Evolutionary conservation across 2,797 vertebrate species (phyloP).

Genomic region (Philypnodon macrostomus): DNA sequence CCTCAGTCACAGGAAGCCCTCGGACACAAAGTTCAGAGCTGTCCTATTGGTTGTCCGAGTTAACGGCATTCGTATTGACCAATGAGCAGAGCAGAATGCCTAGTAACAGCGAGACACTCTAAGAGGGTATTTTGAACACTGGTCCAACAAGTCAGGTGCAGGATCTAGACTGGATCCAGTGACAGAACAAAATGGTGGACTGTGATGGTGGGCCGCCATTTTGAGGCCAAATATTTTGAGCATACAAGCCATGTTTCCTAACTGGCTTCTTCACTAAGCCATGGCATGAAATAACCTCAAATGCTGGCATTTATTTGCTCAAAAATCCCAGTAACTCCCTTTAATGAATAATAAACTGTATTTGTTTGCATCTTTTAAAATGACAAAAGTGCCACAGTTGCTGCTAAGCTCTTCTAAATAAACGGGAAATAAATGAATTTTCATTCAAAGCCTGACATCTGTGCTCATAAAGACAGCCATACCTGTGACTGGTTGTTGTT

Average conservation of each 20-base stretch:
- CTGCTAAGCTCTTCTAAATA: slow-evolving; percentile 49
- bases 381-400: slow-evolving; percentile 48
- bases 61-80: slow-evolving; percentile 47
- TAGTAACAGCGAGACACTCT: slow-evolving; percentile 64
- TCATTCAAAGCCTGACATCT: slow-evolving; percentile 59
- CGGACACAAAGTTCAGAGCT: slow-evolving; percentile 42
- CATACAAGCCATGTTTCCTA: slow-evolving; percentile 46
- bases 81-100: slow-evolving; percentile 51
- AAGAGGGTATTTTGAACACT: slow-evolving; percentile 61
- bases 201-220: slow-evolving; percentile 65
- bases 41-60: slow-evolving; percentile 58
- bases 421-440: slow-evolving; percentile 52
- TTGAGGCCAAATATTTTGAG: slow-evolving; percentile 67
- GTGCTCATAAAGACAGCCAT: slow-evolving; percentile 50
- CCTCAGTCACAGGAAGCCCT: slow-evolving; percentile 57
- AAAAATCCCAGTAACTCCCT: slow-evolving; percentile 6
- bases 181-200: slow-evolving; percentile 74
- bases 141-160: slow-evolving; percentile 68
- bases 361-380: slow-evolving; percentile 19
- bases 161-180: slow-evolving; percentile 60
- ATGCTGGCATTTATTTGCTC: slow-evolving; percentile 23
- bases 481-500: slow-evolving; percentile 60
- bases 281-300: slow-evolving; percentile 37
- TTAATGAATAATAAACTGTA: slow-evolving; percentile 47
- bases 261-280: slow-evolving; percentile 26